Percentiles rank a stretch among this genome's conserved stretches.
Conservation (phyloP, 2,888 invertebrate species). For the Diaprepes abbreviatus region DNA sequence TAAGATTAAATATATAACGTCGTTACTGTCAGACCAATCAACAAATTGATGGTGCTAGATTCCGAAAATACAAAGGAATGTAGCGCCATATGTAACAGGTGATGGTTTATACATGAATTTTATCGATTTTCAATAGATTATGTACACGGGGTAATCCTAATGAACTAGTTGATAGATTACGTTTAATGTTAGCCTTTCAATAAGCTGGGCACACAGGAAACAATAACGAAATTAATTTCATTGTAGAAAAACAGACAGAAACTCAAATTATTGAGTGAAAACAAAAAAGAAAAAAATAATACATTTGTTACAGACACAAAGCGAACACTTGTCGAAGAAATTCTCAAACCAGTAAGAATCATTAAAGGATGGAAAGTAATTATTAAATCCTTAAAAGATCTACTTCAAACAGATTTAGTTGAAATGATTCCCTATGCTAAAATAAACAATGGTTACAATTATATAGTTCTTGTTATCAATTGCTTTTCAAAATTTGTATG, state of each 20-base stretch:
- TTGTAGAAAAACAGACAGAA: not conserved
- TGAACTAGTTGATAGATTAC: not conserved
- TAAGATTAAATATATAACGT: too few species aligned
- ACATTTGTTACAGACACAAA: not conserved
- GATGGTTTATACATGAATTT: too few species aligned
- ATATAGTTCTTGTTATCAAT: not conserved
- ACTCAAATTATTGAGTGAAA: not conserved
- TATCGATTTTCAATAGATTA: not conserved
- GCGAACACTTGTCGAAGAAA: too few species aligned
- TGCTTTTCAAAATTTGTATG: constrained; percentile 5
- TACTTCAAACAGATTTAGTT: not conserved
- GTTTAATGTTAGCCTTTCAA: too few species aligned
- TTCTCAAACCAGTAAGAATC: not conserved
- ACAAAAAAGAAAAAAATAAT: not conserved
- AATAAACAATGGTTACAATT: not conserved
- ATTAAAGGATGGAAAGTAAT: not conserved
- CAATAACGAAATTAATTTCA: not conserved
- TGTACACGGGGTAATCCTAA: not conserved
- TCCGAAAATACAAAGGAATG: too few species aligned
- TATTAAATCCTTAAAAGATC: not conserved
- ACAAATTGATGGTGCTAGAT: too few species aligned
- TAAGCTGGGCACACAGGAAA: not conserved
- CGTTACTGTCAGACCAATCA: too few species aligned
- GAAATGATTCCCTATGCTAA: not conserved
- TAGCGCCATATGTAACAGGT: too few species aligned